Base-by-base conservation (phyloP, 2,797 vertebrate species). In the Danio choprae region DNA sequence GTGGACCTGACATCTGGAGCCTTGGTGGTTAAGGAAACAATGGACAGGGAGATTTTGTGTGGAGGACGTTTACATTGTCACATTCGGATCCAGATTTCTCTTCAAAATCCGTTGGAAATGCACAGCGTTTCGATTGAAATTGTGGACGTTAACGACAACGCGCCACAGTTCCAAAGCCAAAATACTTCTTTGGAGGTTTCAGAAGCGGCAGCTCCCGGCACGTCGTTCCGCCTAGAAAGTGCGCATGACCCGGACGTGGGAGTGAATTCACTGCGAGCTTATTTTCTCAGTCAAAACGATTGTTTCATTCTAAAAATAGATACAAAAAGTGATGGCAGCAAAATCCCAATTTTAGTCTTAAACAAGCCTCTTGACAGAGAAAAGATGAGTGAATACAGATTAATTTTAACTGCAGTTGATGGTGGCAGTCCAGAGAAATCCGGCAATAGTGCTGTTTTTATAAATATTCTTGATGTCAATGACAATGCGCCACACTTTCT, bases 131-230 rank as follows among this genome's bases (percentile, higher is more conserved):
- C 93, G 84, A 90, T 95, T 16, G 93, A 95, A 88, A 90, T 96
- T 84, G 85, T 94, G 85, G 95, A 96, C 75, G 78, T 95, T 77
- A 95, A 96, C 8, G 94, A 96, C 87, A 95, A 95, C 84, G 89
- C 93, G 36, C 94, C 95, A 0, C 88, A 88, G 77, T 96, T 96
- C 84, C 89, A 89, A 79, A 88, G 84, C 0, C 68, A 87, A 46
- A 86, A 87, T 70, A 89, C 90, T 53, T 87, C 88, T 22, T 63
- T 96, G 83, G 92, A 91, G 15, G 85, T 96, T 1, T 92, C 94
- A 0, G 95, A 96, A 80, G 93, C 93, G 13, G 92, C 94, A 6
- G 83, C 90, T 0, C 83, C 90, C 13, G 95, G 93, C 1, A 75
- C 91, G 0, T 90, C 79, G 50, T 95, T 95, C 80, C 92, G 92